Evolutionary conservation across 2,113 vertebrate genomes (phyloP).

Genomic region (Mellivora capensis): DNA sequence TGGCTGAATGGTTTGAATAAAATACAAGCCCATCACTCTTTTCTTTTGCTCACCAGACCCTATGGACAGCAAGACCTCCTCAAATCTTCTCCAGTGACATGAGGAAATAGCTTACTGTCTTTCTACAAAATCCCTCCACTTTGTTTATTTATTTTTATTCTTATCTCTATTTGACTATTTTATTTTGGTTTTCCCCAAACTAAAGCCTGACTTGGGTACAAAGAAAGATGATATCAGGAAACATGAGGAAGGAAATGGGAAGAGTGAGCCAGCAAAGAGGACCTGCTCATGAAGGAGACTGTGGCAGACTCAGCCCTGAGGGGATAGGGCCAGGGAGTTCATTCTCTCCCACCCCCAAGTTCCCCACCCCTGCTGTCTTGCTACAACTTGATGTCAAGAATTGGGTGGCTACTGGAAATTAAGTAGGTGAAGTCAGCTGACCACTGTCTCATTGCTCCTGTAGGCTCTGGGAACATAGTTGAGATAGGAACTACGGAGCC

Average conservation of each 20-base stretch:
- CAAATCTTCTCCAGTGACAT: neutral
- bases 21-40: neutral
- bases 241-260: neutral
- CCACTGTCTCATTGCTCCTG: neutral
- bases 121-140: neutral
- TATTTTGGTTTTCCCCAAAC: neutral
- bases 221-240: neutral
- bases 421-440: neutral
- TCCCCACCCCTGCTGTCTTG: neutral
- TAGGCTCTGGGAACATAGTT: neutral
- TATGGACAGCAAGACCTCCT: neutral
- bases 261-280: neutral
- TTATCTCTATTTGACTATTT: neutral
- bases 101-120: neutral
- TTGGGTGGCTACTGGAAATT: neutral
- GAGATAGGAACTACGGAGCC: neutral
- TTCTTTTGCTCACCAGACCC: neutral
- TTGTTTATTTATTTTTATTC: neutral
- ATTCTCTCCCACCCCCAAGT: no score
- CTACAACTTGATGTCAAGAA: neutral
- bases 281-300: neutral
- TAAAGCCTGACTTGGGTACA: neutral
- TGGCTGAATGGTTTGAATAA: neutral
- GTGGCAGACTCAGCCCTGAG: neutral
- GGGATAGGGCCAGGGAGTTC: neutral